Conservation (phyloP, 2,888 invertebrate genomes). For the Mesorhabditis belari region DNA sequence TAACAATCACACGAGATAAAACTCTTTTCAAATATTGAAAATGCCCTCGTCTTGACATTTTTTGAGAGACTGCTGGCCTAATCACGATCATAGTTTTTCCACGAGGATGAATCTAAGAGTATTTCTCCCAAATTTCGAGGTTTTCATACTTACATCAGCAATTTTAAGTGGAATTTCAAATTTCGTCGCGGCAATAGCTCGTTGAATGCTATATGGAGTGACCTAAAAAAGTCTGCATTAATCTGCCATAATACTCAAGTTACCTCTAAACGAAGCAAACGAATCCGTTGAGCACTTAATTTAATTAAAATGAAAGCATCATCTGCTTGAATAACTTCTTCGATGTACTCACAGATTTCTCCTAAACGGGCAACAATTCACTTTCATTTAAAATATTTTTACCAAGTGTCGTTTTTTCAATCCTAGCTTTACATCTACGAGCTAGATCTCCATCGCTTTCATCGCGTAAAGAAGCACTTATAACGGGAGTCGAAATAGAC, state of each 20-base stretch:
- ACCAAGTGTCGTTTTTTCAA: slow-evolving; percentile 85
- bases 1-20: slow-evolving; percentile 76
- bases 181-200: slow-evolving; percentile 13
- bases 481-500: slow-evolving; percentile 90
- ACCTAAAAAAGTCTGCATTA: neutral
- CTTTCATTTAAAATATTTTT: too few species aligned
- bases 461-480: slow-evolving; percentile 75
- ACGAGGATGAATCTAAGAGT: slow-evolving; percentile 27
- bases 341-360: slow-evolving; percentile 80
- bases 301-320: slow-evolving; percentile 83
- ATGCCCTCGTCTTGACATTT: slow-evolving; percentile 59
- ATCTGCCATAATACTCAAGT: slow-evolving; percentile 5
- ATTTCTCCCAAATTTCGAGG: neutral
- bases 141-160: slow-evolving; percentile 4
- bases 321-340: slow-evolving; percentile 77
- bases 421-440: slow-evolving; percentile 80
- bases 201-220: neutral
- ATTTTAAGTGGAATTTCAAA: slow-evolving; percentile 13
- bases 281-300: slow-evolving; percentile 77
- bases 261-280: slow-evolving; percentile 64
- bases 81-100: slow-evolving; percentile 71
- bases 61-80: slow-evolving; percentile 60
- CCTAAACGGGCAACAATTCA: too few species aligned
- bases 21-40: slow-evolving; percentile 66
- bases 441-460: slow-evolving; percentile 78